phyloP scores from a whole-genome alignment of 2,113 vertebrate genomes.

The Campylorhamphus procurvoides region DNA sequence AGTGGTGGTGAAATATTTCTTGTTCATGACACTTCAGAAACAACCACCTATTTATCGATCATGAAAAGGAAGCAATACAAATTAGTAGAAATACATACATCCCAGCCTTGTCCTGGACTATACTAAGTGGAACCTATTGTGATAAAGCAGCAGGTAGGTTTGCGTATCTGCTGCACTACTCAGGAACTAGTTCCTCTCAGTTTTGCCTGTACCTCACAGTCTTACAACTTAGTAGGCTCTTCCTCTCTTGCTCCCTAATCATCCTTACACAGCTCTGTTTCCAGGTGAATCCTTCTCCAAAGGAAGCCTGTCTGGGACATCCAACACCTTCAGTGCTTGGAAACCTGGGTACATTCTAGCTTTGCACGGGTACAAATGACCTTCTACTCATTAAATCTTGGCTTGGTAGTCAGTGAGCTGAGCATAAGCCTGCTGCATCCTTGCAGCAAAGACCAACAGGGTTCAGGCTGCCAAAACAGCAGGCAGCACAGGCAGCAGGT shows the following conservation, averaged over 20 bases:
- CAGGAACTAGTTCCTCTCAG: background rate
- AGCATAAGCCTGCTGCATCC: background rate
- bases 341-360: background rate
- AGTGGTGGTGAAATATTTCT: background rate
- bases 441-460: background rate
- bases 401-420: accelerated
- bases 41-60: background rate
- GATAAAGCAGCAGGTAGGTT: background rate
- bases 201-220: background rate
- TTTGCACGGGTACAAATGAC: background rate
- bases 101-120: background rate
- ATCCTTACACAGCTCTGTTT: background rate
- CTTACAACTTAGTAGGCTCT: background rate
- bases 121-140: background rate
- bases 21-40: background rate
- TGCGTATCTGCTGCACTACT: accelerated
- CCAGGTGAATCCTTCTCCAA: background rate
- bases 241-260: background rate
- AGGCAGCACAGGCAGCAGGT: background rate
- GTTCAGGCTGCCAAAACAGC: background rate
- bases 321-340: background rate
- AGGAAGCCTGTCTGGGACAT: background rate
- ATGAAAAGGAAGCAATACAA: background rate
- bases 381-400: background rate
- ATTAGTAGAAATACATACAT: background rate